Evolutionary conservation across 2,888 invertebrate species (phyloP).

Genomic region (Meta bourneti): DNA sequence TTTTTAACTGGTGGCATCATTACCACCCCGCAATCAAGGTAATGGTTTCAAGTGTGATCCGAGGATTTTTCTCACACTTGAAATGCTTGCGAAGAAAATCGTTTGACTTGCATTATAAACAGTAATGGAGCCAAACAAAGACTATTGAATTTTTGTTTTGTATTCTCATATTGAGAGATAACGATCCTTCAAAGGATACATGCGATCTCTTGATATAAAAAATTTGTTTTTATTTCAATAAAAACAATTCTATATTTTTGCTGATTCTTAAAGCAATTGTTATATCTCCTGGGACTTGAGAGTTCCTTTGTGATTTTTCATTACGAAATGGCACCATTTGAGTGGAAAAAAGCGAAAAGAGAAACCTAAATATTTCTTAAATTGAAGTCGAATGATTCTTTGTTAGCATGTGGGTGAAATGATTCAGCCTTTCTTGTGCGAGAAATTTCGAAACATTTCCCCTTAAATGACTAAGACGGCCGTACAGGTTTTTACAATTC

Average conservation of each 20-base stretch:
- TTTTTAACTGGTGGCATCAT: conserved; percentile 24
- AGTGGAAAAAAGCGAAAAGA: no score
- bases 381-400: not conserved
- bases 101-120: not conserved
- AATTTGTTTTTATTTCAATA: not conserved
- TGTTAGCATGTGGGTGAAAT: no score
- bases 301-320: not conserved
- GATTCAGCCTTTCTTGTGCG: no score
- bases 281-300: not conserved
- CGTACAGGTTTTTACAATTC: no score
- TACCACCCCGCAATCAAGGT: conserved; percentile 9
- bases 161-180: not conserved
- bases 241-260: not conserved
- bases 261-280: not conserved
- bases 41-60: conserved; percentile 36
- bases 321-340: not conserved
- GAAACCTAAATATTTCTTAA: not conserved
- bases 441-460: no score
- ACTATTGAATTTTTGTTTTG: not conserved
- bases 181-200: not conserved
- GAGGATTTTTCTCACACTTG: conserved; percentile 29
- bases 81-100: not conserved
- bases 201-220: not conserved
- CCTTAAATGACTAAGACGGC: no score
- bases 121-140: not conserved